These are phyloP conservation scores for Ceyx erithaca DNA, from an alignment of 2,797 vertebrate genomes.

Conservation along the genomic window DNA sequence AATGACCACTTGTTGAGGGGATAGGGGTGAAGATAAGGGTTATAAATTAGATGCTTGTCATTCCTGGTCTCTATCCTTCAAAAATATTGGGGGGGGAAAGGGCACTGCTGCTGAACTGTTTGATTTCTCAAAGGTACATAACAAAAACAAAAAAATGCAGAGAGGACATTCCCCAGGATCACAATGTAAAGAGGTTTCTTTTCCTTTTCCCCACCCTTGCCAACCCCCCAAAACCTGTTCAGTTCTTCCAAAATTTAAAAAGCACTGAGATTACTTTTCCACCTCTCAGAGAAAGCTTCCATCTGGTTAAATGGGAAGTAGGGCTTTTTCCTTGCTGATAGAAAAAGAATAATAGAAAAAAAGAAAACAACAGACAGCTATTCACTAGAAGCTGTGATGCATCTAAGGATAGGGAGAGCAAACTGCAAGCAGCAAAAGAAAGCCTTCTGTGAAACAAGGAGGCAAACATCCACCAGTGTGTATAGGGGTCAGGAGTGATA, in stretches of 20 bases:
- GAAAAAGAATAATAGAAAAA: neutral
- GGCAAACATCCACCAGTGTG: neutral
- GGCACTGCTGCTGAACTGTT: neutral
- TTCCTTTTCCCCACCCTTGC: neutral
- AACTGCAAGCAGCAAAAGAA: neutral
- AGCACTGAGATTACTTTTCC: neutral
- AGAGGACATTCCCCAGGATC: neutral
- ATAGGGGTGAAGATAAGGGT: neutral
- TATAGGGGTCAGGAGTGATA: neutral
- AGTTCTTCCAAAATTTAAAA: neutral
- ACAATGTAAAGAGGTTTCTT: neutral
- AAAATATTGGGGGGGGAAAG: neutral
- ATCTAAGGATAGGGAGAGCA: neutral
- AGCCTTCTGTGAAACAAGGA: accelerated
- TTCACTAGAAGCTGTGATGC: neutral
- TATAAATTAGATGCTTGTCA: neutral
- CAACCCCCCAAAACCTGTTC: neutral
- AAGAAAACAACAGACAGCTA: neutral
- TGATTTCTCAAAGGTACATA: neutral
- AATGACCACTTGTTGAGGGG: too few species aligned
- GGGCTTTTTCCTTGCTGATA: neutral
- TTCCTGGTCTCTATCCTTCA: neutral
- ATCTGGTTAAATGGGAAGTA: neutral
- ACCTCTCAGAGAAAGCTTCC: neutral
- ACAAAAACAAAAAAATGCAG: neutral